A percentile compares a stretch with the other conserved stretches of the same genome.
Evolutionary conservation across 2,888 invertebrate species (phyloP).

Genomic region (Diadegma fenestrale): DNA sequence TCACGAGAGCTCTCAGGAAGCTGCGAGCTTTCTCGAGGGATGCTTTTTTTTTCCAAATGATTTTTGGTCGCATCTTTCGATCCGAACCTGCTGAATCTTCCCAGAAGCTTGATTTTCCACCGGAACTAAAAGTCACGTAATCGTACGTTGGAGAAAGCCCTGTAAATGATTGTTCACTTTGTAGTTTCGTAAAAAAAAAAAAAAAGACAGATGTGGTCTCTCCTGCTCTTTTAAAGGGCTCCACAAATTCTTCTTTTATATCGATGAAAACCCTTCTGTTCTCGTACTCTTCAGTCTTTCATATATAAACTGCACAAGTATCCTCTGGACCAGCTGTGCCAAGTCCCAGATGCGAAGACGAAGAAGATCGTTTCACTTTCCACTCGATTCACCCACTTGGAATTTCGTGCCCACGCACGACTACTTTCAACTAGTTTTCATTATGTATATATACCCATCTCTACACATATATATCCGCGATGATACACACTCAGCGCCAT

Average conservation of each 20-base stretch:
- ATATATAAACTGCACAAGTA: conserved; percentile 45
- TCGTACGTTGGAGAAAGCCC: neutral
- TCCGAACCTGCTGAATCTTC: neutral
- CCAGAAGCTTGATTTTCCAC: neutral
- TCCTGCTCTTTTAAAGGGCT: neutral
- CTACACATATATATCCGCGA: neutral
- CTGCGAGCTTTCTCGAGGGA: neutral
- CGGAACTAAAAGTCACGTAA: neutral
- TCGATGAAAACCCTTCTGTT: conserved; percentile 29
- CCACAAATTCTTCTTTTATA: neutral
- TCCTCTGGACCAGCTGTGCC: conserved; percentile 50
- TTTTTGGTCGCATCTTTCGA: neutral
- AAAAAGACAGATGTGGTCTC: conserved; percentile 2
- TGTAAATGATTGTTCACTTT: neutral
- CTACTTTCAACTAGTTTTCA: conserved; percentile 39
- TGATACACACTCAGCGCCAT: neutral
- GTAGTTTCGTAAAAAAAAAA: neutral
- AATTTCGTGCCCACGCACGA: conserved; percentile 59
- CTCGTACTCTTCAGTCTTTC: conserved; percentile 36
- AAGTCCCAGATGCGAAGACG: conserved; percentile 51
- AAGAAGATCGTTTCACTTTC: conserved; percentile 61
- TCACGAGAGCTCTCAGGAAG: conserved; percentile 32
- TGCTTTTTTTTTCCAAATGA: neutral
- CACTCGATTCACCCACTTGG: conserved; percentile 54
- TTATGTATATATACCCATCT: conserved; percentile 8